These are phyloP conservation scores for Hipposideros larvatus DNA, from an alignment of 2,797 vertebrate genomes.

Conservation along the genomic window DNA sequence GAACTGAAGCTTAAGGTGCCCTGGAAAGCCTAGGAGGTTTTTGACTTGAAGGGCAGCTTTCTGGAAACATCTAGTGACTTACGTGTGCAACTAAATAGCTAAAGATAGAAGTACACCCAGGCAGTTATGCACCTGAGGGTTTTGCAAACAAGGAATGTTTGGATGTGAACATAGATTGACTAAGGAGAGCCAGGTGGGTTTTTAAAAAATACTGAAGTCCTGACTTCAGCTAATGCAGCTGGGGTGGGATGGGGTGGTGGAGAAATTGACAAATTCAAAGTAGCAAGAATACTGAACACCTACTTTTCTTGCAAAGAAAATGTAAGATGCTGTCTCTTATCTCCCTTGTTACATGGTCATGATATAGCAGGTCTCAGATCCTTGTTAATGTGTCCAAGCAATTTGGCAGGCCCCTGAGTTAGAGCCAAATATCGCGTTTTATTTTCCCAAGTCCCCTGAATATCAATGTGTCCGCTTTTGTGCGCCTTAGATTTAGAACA, in stretches of 20 bases:
- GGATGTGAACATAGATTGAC: neutral
- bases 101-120: neutral
- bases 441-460: neutral
- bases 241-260: neutral
- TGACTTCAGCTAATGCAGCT: neutral
- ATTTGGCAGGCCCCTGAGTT: neutral
- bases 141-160: neutral
- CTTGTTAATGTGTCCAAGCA: neutral
- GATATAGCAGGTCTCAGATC: neutral
- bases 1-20: neutral
- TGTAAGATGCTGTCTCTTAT: neutral
- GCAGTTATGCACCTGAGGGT: neutral
- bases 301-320: neutral
- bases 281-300: neutral
- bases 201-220: neutral
- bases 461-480: neutral
- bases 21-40: neutral
- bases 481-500: neutral
- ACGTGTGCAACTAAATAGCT: neutral
- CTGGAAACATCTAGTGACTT: constrained; percentile 35
- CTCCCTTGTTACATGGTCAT: neutral
- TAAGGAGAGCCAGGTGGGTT: neutral
- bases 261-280: neutral
- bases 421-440: neutral
- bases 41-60: neutral